phyloP scores from a whole-genome alignment of 2,888 invertebrate species.

The Eupithecia centaureata region DNA sequence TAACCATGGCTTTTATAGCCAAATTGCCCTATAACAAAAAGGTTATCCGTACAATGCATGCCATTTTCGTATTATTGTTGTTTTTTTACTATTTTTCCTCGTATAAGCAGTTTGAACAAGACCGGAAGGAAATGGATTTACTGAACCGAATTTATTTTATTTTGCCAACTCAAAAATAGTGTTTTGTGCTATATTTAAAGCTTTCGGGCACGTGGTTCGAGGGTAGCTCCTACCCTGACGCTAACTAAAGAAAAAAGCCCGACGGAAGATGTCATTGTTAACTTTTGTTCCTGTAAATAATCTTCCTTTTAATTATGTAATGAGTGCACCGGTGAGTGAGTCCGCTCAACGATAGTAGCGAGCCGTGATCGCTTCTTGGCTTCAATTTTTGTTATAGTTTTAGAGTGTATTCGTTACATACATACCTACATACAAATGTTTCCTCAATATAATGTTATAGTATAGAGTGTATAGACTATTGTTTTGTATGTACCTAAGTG shows the following conservation, averaged over 20 bases:
- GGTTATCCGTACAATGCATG: not conserved
- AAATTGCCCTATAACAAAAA: conserved; percentile 2
- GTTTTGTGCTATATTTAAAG: too few species aligned
- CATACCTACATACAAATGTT: not conserved
- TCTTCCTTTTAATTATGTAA: too few species aligned
- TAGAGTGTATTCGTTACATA: too few species aligned
- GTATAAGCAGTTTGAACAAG: not conserved
- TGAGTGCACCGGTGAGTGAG: too few species aligned
- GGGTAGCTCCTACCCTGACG: too few species aligned
- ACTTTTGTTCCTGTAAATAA: too few species aligned
- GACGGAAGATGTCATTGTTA: too few species aligned
- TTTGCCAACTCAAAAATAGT: not conserved
- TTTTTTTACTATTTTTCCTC: not conserved
- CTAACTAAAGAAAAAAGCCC: too few species aligned
- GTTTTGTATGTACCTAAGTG: not conserved
- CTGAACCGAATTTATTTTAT: not conserved
- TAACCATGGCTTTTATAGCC: conserved; percentile 5
- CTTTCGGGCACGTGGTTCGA: too few species aligned
- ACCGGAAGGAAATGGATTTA: not conserved
- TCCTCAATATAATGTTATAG: not conserved
- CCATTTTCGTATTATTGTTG: not conserved
- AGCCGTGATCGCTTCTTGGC: too few species aligned
- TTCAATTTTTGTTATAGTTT: too few species aligned
- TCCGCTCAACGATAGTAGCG: too few species aligned
- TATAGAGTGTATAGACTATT: not conserved